Percentiles rank a stretch among this genome's conserved stretches.
Evolutionary conservation across 2,113 vertebrate genomes (phyloP).

Genomic region (Pseudonaja textilis): DNA sequence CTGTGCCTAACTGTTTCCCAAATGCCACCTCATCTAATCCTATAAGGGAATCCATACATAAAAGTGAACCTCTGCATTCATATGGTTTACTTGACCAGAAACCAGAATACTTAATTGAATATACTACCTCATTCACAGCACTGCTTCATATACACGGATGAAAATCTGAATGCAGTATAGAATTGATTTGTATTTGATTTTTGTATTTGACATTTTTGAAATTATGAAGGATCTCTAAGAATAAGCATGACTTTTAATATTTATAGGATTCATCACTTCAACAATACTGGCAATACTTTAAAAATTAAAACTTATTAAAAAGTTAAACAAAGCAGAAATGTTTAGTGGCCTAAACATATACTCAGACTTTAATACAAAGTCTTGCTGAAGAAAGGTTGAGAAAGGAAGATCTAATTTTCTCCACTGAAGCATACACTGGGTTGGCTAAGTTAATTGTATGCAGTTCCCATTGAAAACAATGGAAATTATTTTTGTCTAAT

Average conservation of each 20-base stretch:
- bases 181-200: not conserved
- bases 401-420: not conserved
- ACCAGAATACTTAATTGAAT: not conserved
- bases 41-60: not conserved
- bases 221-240: not conserved
- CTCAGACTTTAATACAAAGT: not conserved
- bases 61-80: not conserved
- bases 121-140: not conserved
- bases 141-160: not conserved
- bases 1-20: not conserved
- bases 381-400: not conserved
- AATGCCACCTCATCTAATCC: not conserved
- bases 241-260: not conserved
- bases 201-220: not conserved
- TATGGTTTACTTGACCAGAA: not conserved
- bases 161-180: not conserved
- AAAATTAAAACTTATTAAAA: not conserved
- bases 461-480: not conserved
- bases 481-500: not conserved
- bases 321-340: not conserved
- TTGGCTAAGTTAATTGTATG: not conserved
- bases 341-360: not conserved
- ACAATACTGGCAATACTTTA: not conserved
- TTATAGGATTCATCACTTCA: not conserved
- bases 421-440: not conserved